These are phyloP conservation scores for Enteromius anoplus DNA, from an alignment of 2,797 vertebrate genomes.

Conservation along the genomic window DNA sequence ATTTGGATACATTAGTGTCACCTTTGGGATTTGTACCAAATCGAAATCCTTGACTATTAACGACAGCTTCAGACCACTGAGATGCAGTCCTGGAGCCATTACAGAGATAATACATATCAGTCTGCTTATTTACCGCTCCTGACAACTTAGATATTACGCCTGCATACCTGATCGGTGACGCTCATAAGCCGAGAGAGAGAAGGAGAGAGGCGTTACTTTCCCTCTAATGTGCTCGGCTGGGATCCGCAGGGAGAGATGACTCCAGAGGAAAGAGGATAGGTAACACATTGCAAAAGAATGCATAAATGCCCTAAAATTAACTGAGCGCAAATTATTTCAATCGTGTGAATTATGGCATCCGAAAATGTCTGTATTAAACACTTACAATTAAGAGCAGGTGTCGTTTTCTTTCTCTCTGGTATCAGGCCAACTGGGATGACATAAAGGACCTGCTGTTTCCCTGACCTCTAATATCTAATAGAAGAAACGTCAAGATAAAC, in stretches of 20 bases:
- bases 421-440: background rate
- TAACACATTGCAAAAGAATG: slow-evolving; percentile 32
- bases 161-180: slow-evolving; percentile 35
- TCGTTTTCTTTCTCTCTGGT: background rate
- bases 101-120: slow-evolving; percentile 62
- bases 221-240: slow-evolving; percentile 49
- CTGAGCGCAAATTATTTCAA: slow-evolving; percentile 6
- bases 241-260: slow-evolving; percentile 52
- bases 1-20: slow-evolving; percentile 85
- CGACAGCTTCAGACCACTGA: slow-evolving; percentile 61
- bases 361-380: slow-evolving; percentile 24
- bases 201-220: slow-evolving; percentile 45
- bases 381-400: slow-evolving; percentile 9
- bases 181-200: slow-evolving; percentile 28
- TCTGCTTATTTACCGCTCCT: slow-evolving; percentile 53
- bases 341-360: background rate
- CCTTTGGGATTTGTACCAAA: slow-evolving; percentile 72
- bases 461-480: background rate
- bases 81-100: slow-evolving; percentile 59
- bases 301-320: slow-evolving; percentile 14
- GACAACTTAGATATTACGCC: slow-evolving; percentile 56
- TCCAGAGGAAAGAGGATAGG: slow-evolving; percentile 38
- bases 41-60: slow-evolving; percentile 63
- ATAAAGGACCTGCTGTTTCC: background rate
- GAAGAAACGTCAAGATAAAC: background rate